Conservation (phyloP, 2,888 invertebrate species). For the Panorpa germanica region DNA sequence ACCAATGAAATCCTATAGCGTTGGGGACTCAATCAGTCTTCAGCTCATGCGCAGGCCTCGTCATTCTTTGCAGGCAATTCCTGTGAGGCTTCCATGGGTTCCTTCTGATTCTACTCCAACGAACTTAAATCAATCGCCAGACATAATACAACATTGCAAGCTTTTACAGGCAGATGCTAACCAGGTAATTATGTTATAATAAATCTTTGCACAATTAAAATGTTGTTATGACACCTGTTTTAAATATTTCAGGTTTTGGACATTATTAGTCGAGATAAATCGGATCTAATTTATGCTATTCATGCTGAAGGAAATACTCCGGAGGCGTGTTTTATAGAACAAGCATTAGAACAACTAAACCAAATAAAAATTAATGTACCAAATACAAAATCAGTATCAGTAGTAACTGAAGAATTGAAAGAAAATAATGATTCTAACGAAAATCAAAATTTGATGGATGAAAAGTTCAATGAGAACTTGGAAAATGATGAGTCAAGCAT, state of each 20-base stretch:
- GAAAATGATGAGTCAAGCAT: conserved; percentile 8
- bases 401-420: background rate
- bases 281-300: conserved; percentile 33
- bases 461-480: conserved; percentile 9
- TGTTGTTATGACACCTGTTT: too few species aligned
- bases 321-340: conserved; percentile 70
- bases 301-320: conserved; percentile 51
- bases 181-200: too few species aligned
- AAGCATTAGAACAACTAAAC: conserved; percentile 53
- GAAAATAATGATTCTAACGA: conserved; percentile 7
- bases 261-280: conserved; percentile 64
- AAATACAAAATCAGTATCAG: conserved; percentile 6
- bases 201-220: too few species aligned
- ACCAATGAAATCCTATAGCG: conserved; percentile 19
- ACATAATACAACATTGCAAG: too few species aligned
- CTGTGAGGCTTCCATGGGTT: too few species aligned
- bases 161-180: too few species aligned
- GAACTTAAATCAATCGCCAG: too few species aligned
- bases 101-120: too few species aligned
- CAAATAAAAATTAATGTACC: conserved; percentile 26
- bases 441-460: conserved; percentile 8
- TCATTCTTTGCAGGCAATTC: too few species aligned
- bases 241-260: conserved; percentile 30
- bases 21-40: conserved; percentile 54
- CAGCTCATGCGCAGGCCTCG: conserved; percentile 72